These are phyloP conservation scores for Alectoris magna DNA, from an alignment of 2,797 vertebrate species.

Conservation along the genomic window DNA sequence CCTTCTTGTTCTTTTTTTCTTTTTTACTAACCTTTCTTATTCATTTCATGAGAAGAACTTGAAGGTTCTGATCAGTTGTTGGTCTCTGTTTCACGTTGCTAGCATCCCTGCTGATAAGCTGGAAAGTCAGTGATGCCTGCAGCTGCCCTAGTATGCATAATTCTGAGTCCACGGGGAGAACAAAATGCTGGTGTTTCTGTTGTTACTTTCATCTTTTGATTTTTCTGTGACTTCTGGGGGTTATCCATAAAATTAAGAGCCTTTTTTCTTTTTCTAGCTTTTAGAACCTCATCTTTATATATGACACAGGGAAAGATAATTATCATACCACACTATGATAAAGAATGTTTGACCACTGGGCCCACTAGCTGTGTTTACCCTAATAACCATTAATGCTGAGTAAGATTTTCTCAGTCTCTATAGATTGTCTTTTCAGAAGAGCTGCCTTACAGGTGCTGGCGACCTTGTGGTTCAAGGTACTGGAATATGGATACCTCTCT, in stretches of 20 bases:
- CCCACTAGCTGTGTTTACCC: neutral
- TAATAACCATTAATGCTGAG: neutral
- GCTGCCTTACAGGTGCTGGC: neutral
- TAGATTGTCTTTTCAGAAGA: neutral
- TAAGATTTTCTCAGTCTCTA: neutral
- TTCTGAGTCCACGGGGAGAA: neutral
- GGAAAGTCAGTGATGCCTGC: neutral
- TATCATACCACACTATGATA: neutral
- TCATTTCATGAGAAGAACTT: accelerated
- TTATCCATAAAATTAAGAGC: neutral
- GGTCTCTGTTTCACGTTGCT: neutral
- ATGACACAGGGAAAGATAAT: neutral
- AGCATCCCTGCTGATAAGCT: neutral
- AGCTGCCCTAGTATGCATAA: accelerated
- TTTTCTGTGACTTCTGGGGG: neutral
- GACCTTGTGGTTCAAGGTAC: neutral
- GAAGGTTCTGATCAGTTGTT: neutral
- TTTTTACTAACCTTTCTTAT: neutral
- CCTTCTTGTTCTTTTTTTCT: neutral
- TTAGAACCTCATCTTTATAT: neutral
- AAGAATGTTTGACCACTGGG: neutral
- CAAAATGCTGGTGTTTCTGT: neutral
- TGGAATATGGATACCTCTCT: neutral
- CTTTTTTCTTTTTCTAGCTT: neutral
- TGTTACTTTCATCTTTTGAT: neutral